phyloP scores from a whole-genome alignment of 2,797 vertebrate genomes.

The Rhinoraja longicauda region DNA sequence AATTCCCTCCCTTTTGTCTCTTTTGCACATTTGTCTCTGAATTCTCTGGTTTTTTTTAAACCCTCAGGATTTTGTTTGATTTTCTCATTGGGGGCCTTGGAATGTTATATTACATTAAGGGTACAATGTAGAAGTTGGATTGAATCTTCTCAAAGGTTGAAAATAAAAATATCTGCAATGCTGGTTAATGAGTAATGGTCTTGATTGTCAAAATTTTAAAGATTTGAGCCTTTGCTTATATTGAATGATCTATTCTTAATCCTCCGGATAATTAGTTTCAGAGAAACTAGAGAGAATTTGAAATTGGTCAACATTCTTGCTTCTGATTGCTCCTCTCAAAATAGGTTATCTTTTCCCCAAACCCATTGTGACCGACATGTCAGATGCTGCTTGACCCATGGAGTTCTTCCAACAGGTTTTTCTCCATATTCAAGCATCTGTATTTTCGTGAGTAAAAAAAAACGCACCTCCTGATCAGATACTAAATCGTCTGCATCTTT shows the following conservation, averaged over 20 bases:
- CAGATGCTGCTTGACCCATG: no score
- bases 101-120: background rate
- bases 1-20: no score
- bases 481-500: background rate
- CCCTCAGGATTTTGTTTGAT: background rate
- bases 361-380: background rate
- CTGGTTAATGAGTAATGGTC: background rate
- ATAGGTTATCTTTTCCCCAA: background rate
- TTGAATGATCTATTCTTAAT: background rate
- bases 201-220: background rate
- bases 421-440: no score
- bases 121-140: background rate
- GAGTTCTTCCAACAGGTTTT: no score
- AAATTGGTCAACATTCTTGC: background rate
- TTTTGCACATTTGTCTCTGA: background rate
- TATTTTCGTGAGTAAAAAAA: no score
- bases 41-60: background rate
- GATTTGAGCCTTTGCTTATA: background rate
- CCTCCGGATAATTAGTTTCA: background rate
- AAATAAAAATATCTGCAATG: no score
- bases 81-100: background rate
- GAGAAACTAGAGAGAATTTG: background rate
- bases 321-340: background rate
- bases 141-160: background rate
- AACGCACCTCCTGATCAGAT: background rate